phyloP scores from a whole-genome alignment of 2,797 vertebrate genomes.

The Jordanella pulchra region DNA sequence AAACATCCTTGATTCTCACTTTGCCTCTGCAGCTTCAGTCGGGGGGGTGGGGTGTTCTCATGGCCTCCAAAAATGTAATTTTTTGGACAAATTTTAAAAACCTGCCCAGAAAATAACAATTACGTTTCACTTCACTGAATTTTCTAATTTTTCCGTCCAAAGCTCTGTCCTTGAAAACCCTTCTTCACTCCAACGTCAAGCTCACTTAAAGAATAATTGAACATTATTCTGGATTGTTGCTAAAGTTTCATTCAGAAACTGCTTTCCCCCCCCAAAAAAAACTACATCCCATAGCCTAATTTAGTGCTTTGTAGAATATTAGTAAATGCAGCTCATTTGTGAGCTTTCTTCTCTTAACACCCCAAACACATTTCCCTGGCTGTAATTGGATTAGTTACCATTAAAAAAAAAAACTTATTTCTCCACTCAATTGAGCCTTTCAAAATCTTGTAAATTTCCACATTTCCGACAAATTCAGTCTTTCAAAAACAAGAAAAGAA shows the following conservation, averaged over 20 bases:
- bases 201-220: constrained; percentile 2
- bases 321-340: constrained; percentile 18
- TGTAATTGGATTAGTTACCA: constrained; percentile 55
- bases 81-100: background rate
- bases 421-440: constrained; percentile 27
- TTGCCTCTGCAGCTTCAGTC: background rate
- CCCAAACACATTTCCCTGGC: constrained; percentile 15
- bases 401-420: constrained; percentile 44
- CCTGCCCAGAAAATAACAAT: background rate
- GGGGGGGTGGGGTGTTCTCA: background rate
- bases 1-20: background rate
- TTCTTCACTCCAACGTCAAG: background rate
- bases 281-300: background rate
- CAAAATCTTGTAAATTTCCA: constrained; percentile 41
- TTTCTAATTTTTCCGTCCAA: constrained; percentile 7
- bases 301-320: constrained; percentile 27
- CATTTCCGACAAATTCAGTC: constrained; percentile 13
- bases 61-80: background rate
- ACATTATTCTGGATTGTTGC: constrained; percentile 10
- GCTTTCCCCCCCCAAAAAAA: constrained; percentile 18
- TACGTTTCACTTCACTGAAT: background rate
- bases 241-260: background rate
- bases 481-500: constrained; percentile 10
- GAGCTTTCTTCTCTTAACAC: constrained; percentile 29
- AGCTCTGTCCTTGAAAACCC: constrained; percentile 1